Conservation (phyloP, 2,113 vertebrate species). For the Cnemophilus loriae region DNA sequence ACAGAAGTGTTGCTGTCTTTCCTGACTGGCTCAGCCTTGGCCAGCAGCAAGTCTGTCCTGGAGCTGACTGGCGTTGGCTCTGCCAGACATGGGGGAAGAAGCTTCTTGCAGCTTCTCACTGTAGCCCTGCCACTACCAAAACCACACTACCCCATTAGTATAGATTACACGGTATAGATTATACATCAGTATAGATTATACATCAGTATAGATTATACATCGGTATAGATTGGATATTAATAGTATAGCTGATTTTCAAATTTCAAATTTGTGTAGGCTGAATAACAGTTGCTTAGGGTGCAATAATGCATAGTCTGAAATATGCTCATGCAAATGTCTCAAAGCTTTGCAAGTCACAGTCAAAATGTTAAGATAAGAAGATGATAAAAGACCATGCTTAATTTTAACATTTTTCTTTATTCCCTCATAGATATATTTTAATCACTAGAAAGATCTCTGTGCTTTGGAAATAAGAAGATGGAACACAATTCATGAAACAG, state of each 20-base stretch:
- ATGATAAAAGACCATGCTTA: background rate
- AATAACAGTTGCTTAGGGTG: background rate
- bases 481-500: background rate
- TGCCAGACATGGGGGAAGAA: background rate
- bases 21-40: background rate
- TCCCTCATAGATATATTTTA: background rate
- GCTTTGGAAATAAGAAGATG: background rate
- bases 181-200: background rate
- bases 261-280: background rate
- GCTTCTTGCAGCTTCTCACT: background rate
- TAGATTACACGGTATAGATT: too few relatives aligned
- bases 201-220: too few relatives aligned
- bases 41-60: background rate
- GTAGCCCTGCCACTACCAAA: background rate
- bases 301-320: background rate
- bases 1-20: background rate
- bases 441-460: background rate
- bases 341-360: background rate
- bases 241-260: background rate
- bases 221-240: background rate
- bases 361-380: background rate
- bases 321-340: background rate
- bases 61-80: fast-evolving
- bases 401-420: background rate
- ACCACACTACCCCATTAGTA: background rate